These are phyloP conservation scores for Sarcophaga peregrina DNA, from an alignment of 1,140 invertebrate species.

Conservation along the genomic window DNA sequence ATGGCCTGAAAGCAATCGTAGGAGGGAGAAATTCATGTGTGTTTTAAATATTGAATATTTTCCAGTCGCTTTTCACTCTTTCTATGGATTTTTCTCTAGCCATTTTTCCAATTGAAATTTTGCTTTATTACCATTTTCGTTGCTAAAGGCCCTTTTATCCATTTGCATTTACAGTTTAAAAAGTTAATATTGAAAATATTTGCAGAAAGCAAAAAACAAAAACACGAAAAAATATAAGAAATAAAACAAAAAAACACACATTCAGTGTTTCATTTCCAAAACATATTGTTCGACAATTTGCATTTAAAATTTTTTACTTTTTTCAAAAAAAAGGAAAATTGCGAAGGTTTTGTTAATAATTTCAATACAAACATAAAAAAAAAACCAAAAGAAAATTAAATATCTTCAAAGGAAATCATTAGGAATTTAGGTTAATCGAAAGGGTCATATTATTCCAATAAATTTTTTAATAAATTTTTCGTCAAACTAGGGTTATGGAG, in stretches of 20 bases:
- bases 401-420: too few relatives aligned
- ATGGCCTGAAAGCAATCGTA: too few relatives aligned
- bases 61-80: not conserved
- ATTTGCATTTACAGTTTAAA: conserved; percentile 35
- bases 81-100: not conserved
- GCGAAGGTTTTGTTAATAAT: not conserved
- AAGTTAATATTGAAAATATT: conserved; percentile 40
- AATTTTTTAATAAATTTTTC: too few relatives aligned
- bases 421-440: too few relatives aligned
- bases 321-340: not conserved
- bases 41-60: not conserved
- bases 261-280: not conserved
- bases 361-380: not conserved
- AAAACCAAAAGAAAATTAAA: not conserved
- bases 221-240: not conserved
- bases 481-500: too few relatives aligned
- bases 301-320: not conserved
- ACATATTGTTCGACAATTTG: conserved; percentile 13
- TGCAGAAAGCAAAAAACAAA: not conserved
- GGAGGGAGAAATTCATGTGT: not conserved
- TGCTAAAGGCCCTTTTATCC: conserved; percentile 29
- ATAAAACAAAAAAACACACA: not conserved
- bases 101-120: conserved; percentile 6
- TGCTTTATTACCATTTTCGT: not conserved
- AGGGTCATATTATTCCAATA: too few relatives aligned